These are phyloP conservation scores for Tipula helvola DNA, from an alignment of 2,888 invertebrate genomes.

Conservation along the genomic window DNA sequence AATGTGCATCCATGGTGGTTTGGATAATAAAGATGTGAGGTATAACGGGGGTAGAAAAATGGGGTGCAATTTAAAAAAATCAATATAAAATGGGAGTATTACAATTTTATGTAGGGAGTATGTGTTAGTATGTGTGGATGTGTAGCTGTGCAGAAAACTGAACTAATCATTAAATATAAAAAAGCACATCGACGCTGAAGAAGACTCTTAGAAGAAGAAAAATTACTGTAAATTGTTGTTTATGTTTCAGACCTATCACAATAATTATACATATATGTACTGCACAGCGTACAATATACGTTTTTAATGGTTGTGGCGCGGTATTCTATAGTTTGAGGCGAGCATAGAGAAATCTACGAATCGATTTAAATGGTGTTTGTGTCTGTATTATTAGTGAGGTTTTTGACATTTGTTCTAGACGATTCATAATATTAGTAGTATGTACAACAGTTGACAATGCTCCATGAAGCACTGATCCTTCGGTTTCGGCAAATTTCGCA, in stretches of 20 bases:
- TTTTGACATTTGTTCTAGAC: neutral
- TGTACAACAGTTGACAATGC: too few species aligned
- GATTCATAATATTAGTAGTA: neutral
- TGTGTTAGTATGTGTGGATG: neutral
- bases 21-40: too few species aligned
- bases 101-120: neutral
- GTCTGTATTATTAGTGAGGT: neutral
- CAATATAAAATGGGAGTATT: constrained; percentile 5
- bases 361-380: neutral
- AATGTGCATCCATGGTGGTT: neutral
- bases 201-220: neutral
- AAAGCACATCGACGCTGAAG: neutral
- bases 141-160: neutral
- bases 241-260: neutral
- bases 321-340: neutral
- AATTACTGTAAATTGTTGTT: neutral
- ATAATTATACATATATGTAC: neutral
- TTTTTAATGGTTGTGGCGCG: neutral
- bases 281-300: neutral
- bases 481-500: too few species aligned
- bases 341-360: neutral
- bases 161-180: neutral
- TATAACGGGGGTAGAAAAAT: neutral
- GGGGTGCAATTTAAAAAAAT: neutral
- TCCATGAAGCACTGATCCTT: too few species aligned